Percentiles rank a stretch among this genome's conserved stretches.
phyloP scores from a whole-genome alignment of 2,113 vertebrate genomes.

The Sylvietta virens region DNA sequence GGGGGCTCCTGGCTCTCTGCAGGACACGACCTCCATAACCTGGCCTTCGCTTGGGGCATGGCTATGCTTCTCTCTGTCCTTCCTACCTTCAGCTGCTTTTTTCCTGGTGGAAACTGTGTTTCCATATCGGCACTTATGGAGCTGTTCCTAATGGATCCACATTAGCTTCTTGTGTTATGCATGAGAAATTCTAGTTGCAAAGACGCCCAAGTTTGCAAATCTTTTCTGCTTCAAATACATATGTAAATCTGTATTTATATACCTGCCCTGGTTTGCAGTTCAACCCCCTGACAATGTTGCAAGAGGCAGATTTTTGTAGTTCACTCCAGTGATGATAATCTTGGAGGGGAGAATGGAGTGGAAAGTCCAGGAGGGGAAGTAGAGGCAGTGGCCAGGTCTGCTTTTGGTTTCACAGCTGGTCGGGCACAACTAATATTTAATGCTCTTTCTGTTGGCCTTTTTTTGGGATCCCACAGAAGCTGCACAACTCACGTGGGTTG shows the following conservation, averaged over 20 bases:
- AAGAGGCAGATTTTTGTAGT: neutral
- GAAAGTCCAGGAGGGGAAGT: neutral
- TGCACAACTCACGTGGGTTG: rapidly evolving
- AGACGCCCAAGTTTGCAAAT: no score
- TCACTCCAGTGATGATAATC: rapidly evolving
- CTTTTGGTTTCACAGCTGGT: neutral
- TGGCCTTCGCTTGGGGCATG: rapidly evolving
- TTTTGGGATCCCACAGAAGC: neutral
- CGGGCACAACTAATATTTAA: neutral
- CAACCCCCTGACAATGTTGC: rapidly evolving
- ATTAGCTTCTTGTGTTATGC: neutral
- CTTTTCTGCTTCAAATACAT: no score
- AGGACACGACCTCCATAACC: rapidly evolving
- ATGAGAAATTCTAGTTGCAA: neutral
- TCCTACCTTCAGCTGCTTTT: rapidly evolving
- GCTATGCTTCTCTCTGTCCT: neutral
- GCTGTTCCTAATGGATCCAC: rapidly evolving
- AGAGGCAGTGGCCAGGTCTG: neutral
- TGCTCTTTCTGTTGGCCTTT: neutral
- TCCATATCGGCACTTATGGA: rapidly evolving
- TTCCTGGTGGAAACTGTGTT: neutral
- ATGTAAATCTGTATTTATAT: neutral
- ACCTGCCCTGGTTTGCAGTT: neutral
- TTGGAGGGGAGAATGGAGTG: neutral
- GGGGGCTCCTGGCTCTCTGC: rapidly evolving